These are phyloP conservation scores for Microtus montanus DNA, from an alignment of 2,113 vertebrate species.

Conservation along the genomic window DNA sequence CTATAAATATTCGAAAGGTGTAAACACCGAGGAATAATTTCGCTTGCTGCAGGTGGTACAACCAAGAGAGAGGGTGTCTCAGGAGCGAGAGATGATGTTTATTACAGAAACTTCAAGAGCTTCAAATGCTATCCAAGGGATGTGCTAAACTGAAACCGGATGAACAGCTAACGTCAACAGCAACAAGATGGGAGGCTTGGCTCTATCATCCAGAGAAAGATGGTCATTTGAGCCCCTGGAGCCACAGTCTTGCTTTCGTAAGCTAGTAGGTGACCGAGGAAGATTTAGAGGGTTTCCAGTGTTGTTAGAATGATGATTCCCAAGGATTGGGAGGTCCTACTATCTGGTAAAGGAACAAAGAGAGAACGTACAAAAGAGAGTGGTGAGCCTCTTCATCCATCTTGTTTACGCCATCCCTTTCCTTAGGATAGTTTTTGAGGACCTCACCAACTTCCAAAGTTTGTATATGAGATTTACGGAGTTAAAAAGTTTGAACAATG, in stretches of 20 bases:
- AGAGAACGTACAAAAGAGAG: background rate
- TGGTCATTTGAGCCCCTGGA: background rate
- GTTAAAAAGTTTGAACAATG: background rate
- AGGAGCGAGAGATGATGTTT: conserved; percentile 26
- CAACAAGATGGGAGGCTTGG: background rate
- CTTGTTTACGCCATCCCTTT: background rate
- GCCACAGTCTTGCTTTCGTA: background rate
- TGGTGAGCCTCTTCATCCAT: background rate
- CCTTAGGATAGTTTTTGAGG: background rate
- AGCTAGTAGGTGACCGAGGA: background rate
- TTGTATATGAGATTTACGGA: background rate
- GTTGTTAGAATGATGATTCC: background rate
- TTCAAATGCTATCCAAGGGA: background rate
- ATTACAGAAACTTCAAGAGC: background rate
- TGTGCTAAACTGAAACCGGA: background rate
- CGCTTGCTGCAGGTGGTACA: conserved; percentile 61
- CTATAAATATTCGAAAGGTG: conserved; percentile 74
- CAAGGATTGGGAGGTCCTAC: background rate
- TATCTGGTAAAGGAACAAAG: background rate
- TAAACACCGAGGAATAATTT: conserved; percentile 66
- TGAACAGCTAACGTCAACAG: background rate
- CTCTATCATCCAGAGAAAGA: background rate
- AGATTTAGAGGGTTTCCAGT: background rate
- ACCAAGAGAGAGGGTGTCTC: background rate
- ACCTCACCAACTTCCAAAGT: background rate